Percentiles rank a stretch among this genome's conserved stretches.
phyloP scores from a whole-genome alignment of 1,140 invertebrate species.

The Pseudomyrmex flavicornis region DNA sequence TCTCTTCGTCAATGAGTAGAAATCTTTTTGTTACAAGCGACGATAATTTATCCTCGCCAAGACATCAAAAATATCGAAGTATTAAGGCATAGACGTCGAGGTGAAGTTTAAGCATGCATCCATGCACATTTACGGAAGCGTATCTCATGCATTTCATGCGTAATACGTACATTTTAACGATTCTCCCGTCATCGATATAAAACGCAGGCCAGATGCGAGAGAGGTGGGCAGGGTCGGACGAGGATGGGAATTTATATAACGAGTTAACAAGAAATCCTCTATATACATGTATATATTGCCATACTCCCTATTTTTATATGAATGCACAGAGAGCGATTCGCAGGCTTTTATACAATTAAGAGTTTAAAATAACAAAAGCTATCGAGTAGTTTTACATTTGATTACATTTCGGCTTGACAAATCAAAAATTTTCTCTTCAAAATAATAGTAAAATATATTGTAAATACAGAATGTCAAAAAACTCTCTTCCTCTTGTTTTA shows the following conservation, averaged over 20 bases:
- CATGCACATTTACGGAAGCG: constrained; percentile 11
- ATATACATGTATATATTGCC: neutral
- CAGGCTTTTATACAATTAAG: neutral
- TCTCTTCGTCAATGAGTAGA: neutral
- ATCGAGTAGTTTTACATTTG: neutral
- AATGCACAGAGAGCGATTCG: constrained; percentile 20
- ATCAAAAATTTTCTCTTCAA: too few relatives aligned
- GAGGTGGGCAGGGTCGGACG: neutral
- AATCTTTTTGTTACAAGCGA: neutral
- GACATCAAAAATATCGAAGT: constrained; percentile 33
- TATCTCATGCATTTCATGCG: constrained; percentile 35
- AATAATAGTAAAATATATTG: neutral
- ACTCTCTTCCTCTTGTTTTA: too few relatives aligned
- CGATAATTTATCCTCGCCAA: neutral
- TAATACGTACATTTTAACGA: constrained; percentile 59
- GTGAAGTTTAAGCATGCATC: constrained; percentile 30
- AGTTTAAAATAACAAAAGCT: neutral
- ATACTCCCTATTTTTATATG: constrained; percentile 9
- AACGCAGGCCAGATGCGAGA: constrained; percentile 17
- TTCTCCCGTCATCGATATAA: constrained; percentile 37
- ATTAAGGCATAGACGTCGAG: constrained; percentile 11
- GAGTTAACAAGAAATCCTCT: neutral
- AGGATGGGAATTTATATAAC: constrained; percentile 6
- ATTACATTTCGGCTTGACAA: neutral
- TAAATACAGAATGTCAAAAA: too few relatives aligned